Conservation (phyloP, 2,797 vertebrate genomes). For the Lycodopsis pacificus region DNA sequence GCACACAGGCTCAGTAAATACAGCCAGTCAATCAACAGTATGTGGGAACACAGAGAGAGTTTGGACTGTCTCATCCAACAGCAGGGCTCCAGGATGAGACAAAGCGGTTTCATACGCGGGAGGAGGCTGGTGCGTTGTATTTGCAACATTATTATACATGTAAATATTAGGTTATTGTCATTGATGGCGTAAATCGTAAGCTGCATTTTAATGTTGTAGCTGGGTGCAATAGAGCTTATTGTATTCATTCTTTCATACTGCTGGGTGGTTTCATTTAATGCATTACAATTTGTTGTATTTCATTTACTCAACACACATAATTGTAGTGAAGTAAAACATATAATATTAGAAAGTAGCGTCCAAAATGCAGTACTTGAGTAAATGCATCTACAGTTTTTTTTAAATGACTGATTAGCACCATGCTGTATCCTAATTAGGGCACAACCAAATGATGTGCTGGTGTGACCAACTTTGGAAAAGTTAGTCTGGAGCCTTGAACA, state of each 20-base stretch:
- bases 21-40: slow-evolving; percentile 29
- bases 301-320: too few relatives aligned
- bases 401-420: too few relatives aligned
- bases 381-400: neutral
- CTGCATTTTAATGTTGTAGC: too few relatives aligned
- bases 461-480: too few relatives aligned
- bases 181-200: too few relatives aligned
- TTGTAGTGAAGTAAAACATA: neutral
- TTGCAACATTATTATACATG: neutral
- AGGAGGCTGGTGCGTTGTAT: neutral
- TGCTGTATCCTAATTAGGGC: neutral
- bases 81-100: neutral
- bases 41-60: slow-evolving; percentile 12
- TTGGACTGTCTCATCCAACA: neutral
- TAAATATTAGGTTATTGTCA: too few relatives aligned
- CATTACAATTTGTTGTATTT: too few relatives aligned
- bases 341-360: neutral
- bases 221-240: too few relatives aligned
- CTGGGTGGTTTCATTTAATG: too few relatives aligned
- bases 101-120: neutral
- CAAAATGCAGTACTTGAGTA: neutral
- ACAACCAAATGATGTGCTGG: too few relatives aligned
- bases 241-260: too few relatives aligned
- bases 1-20: slow-evolving; percentile 53
- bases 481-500: too few relatives aligned